A percentile compares a stretch with the other conserved stretches of the same genome.
phyloP scores from a whole-genome alignment of 2,888 invertebrate species.

The Drosophila glabriapex region DNA sequence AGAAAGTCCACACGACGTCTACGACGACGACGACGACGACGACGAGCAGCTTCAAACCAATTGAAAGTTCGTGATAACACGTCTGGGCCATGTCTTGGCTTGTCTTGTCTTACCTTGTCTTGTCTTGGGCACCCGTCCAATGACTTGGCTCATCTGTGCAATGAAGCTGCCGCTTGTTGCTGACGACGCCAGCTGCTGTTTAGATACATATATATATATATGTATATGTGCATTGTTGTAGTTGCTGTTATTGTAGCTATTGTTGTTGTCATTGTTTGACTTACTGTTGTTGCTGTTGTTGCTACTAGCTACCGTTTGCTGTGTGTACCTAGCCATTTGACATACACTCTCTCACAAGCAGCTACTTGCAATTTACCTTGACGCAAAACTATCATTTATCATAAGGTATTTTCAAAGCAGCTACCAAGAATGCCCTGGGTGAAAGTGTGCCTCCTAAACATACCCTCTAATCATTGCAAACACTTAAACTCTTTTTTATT shows the following conservation, averaged over 20 bases:
- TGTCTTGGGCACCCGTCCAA: constrained; percentile 39
- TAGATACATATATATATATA: constrained; percentile 2
- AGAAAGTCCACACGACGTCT: constrained; percentile 53
- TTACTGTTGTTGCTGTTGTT: constrained; percentile 8
- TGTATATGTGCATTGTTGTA: constrained; percentile 17
- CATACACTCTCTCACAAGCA: constrained; percentile 20
- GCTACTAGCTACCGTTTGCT: constrained; percentile 53
- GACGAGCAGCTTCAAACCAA: constrained; percentile 24
- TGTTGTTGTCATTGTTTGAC: constrained; percentile 28
- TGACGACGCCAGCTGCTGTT: constrained; percentile 40
- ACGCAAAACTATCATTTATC: constrained; percentile 24
- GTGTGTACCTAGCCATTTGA: constrained; percentile 34
- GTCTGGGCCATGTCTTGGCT: constrained; percentile 47
- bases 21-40: not conserved
- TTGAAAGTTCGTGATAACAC: constrained; percentile 60
- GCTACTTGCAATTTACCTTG: constrained; percentile 31
- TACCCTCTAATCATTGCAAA: not conserved
- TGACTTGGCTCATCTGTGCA: constrained; percentile 61
- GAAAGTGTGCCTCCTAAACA: not conserved
- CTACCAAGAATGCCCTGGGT: not conserved
- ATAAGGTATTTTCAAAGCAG: constrained; percentile 17
- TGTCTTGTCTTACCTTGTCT: constrained; percentile 37
- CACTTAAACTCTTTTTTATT: not conserved
- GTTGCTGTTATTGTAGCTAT: constrained; percentile 3
- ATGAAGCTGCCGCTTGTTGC: constrained; percentile 25